These are phyloP conservation scores for Drosophila eohydei DNA, from an alignment of 2,888 invertebrate species.

Conservation along the genomic window DNA sequence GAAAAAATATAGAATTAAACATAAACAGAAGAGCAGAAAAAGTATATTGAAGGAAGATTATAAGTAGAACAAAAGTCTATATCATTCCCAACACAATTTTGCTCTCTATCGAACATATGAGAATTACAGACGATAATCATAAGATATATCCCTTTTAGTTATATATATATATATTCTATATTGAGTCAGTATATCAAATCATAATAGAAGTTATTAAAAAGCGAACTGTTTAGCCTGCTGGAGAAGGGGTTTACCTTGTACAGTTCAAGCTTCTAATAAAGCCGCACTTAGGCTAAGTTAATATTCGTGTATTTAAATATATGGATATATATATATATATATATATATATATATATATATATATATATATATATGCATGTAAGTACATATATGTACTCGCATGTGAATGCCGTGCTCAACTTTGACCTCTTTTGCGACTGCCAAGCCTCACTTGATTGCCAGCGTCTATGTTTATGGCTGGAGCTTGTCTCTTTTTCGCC, in stretches of 20 bases:
- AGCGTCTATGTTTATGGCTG: constrained; percentile 67
- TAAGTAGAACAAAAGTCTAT: too few species aligned
- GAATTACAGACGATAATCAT: too few species aligned
- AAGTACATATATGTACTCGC: constrained; percentile 10
- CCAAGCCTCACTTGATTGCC: constrained; percentile 76
- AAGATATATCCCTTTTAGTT: too few species aligned
- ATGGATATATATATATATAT: background rate
- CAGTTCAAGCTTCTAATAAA: background rate
- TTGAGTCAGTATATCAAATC: too few species aligned
- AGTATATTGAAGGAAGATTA: too few species aligned
- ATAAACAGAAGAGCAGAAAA: too few species aligned
- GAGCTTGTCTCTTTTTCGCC: constrained; percentile 49
- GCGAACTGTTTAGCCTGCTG: background rate
- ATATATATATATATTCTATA: too few species aligned
- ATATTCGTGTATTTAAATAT: constrained; percentile 1
- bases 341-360: background rate
- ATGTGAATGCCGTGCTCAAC: constrained; percentile 60
- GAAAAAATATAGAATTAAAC: too few species aligned
- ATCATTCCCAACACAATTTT: too few species aligned
- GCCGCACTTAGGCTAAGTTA: background rate
- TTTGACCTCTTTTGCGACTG: constrained; percentile 75
- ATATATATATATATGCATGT: background rate
- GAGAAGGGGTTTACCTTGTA: background rate
- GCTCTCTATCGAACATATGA: too few species aligned
- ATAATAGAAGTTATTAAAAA: background rate